Evolutionary conservation across 2,888 invertebrate genomes (phyloP).

Genomic region (Caenorhabditis wallacei): DNA sequence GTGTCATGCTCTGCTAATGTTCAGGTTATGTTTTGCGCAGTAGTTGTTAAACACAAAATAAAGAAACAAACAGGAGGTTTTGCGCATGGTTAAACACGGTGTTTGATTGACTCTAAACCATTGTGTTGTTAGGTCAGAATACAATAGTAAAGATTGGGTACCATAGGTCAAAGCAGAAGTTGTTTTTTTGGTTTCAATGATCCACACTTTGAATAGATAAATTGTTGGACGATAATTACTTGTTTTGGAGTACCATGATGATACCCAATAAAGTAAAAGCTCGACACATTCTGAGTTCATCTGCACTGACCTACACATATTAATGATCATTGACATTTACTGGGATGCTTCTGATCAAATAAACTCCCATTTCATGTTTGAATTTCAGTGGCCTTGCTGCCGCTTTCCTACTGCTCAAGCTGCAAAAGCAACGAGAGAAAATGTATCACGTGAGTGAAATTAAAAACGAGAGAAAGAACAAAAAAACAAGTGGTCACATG

Average conservation of each 20-base stretch:
- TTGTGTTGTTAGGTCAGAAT: constrained; percentile 12
- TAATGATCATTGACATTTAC: constrained; percentile 40
- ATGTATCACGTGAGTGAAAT: constrained; percentile 70
- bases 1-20: constrained; percentile 72
- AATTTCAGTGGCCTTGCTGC: constrained; percentile 71
- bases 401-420: constrained; percentile 67
- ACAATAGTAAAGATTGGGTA: not conserved
- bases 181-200: not conserved
- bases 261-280: too few species aligned
- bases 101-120: constrained; percentile 10
- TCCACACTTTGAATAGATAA: too few species aligned
- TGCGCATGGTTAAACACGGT: not conserved
- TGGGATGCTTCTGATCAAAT: constrained; percentile 26
- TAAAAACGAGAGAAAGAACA: constrained; percentile 16
- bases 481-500: constrained; percentile 14
- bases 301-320: constrained; percentile 8
- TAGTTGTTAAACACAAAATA: not conserved
- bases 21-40: constrained; percentile 63
- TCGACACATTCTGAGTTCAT: not conserved
- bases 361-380: constrained; percentile 22
- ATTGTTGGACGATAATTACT: too few species aligned
- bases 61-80: constrained; percentile 8
- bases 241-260: too few species aligned
- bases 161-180: not conserved
- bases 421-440: constrained; percentile 71